phyloP scores from a whole-genome alignment of 2,888 invertebrate genomes.

The Tipula vernalis region DNA sequence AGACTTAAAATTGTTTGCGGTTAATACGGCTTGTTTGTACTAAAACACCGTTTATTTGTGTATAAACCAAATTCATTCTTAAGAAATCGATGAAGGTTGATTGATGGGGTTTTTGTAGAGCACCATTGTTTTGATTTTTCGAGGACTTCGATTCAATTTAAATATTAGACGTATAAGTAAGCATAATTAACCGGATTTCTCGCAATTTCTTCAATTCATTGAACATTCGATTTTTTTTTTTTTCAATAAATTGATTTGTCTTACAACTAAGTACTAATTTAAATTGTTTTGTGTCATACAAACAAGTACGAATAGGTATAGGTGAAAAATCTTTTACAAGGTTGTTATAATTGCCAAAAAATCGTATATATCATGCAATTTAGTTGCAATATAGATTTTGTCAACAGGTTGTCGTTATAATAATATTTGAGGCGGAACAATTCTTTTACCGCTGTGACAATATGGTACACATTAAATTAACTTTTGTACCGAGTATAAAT shows the following conservation, averaged over 20 bases:
- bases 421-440: background rate
- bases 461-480: background rate
- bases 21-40: background rate
- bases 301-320: background rate
- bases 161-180: background rate
- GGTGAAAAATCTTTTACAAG: background rate
- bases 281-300: background rate
- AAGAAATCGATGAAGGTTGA: background rate
- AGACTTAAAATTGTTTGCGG: background rate
- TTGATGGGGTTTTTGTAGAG: background rate
- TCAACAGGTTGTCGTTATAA: background rate
- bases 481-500: background rate
- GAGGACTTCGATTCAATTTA: background rate
- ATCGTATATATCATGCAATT: background rate
- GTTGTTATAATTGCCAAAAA: background rate
- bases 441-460: background rate
- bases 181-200: background rate
- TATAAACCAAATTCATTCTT: background rate
- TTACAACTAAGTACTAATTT: background rate
- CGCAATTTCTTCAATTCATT: background rate
- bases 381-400: background rate
- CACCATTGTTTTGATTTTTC: background rate
- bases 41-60: background rate
- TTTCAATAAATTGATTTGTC: background rate
- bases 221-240: background rate